Evolutionary conservation across 2,113 vertebrate genomes (phyloP).

Genomic region (Mustela lutreola): DNA sequence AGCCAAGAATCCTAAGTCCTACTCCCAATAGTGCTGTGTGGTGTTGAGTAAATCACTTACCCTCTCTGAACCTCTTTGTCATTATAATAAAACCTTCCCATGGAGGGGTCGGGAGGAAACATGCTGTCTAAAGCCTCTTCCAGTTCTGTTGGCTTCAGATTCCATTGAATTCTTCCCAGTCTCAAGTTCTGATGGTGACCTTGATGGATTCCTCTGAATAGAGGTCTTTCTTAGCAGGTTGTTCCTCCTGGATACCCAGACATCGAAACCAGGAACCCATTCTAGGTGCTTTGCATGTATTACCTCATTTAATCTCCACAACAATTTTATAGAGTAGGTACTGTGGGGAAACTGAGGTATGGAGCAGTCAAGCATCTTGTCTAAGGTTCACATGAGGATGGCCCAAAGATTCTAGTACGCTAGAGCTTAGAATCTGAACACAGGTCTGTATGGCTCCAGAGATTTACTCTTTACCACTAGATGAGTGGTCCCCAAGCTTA

Average conservation of each 20-base stretch:
- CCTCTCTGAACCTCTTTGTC: background rate
- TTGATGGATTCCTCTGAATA: background rate
- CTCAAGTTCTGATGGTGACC: too few relatives aligned
- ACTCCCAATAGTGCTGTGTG: background rate
- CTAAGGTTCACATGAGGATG: background rate
- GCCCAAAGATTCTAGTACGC: background rate
- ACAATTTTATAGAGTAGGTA: rapidly evolving
- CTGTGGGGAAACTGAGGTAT: background rate
- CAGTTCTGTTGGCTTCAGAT: too few relatives aligned
- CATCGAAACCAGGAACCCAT: background rate
- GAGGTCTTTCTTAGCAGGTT: background rate
- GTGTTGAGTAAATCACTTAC: too few relatives aligned
- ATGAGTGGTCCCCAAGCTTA: background rate
- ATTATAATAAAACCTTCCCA: background rate
- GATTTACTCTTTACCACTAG: background rate
- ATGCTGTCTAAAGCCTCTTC: rapidly evolving
- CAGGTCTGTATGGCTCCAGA: background rate
- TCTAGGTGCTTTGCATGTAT: background rate
- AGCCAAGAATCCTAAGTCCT: rapidly evolving
- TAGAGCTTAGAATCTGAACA: background rate
- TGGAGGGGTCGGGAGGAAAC: rapidly evolving
- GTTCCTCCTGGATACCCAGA: background rate
- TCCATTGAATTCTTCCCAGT: background rate
- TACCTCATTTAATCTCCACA: background rate
- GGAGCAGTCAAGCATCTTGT: background rate